Percentiles rank a stretch among this genome's conserved stretches.
Conservation (phyloP, 2,113 vertebrate genomes). For the Vicugna pacos region DNA sequence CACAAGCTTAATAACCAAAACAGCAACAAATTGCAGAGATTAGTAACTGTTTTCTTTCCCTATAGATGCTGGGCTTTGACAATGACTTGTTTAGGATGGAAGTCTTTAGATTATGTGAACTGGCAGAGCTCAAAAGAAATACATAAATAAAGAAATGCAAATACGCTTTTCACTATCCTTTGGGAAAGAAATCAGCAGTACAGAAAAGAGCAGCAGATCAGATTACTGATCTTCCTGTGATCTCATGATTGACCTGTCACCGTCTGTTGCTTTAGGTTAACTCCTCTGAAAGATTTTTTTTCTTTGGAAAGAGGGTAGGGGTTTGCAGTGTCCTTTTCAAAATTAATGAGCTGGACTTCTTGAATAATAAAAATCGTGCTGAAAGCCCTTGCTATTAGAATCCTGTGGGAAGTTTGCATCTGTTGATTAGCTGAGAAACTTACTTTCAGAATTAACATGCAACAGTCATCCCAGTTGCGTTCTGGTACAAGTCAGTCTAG, state of each 20-base stretch:
- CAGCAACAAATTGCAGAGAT: neutral
- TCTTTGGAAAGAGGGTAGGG: neutral
- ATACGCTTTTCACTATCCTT: neutral
- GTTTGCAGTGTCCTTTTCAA: constrained; percentile 17
- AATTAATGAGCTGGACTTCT: constrained; percentile 2
- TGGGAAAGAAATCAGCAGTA: neutral
- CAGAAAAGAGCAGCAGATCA: neutral
- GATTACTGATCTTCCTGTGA: neutral
- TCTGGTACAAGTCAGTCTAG: constrained; percentile 49
- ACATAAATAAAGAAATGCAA: neutral
- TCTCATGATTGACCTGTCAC: neutral
- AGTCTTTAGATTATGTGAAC: constrained; percentile 20
- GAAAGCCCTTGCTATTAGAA: neutral
- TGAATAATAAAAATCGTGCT: neutral
- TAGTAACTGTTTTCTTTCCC: neutral
- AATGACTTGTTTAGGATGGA: neutral
- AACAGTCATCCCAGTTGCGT: neutral
- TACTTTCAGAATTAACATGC: constrained; percentile 66
- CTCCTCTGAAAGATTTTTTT: neutral
- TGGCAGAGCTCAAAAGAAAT: neutral
- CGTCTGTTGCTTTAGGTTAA: neutral
- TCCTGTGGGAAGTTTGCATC: neutral
- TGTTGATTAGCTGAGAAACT: neutral
- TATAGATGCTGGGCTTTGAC: neutral
- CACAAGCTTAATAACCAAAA: neutral